phyloP scores from a whole-genome alignment of 2,888 invertebrate genomes.

The Hyles lineata region DNA sequence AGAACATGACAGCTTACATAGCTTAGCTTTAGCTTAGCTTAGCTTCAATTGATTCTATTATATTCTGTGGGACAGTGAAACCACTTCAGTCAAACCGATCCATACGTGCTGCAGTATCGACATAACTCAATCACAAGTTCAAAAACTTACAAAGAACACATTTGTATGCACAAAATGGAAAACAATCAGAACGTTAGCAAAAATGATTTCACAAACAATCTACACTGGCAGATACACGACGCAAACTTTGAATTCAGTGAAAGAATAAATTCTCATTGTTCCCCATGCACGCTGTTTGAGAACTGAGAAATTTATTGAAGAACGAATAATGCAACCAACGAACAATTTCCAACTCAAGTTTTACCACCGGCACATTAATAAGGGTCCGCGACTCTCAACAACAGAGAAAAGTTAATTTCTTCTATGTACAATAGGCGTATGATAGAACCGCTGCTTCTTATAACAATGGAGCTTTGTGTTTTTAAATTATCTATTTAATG shows the following conservation, averaged over 20 bases:
- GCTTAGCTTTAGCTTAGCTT: too few relatives aligned
- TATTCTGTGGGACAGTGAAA: too few relatives aligned
- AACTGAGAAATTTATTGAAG: slow-evolving; percentile 23
- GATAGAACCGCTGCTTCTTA: not conserved
- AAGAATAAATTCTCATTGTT: slow-evolving; percentile 25
- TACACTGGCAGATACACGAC: not conserved
- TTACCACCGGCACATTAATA: slow-evolving; percentile 9
- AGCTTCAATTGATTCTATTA: too few relatives aligned
- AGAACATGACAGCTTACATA: too few relatives aligned
- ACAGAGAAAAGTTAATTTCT: slow-evolving; percentile 1
- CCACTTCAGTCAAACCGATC: too few relatives aligned
- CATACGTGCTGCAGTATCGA: too few relatives aligned
- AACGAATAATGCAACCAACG: slow-evolving; percentile 5
- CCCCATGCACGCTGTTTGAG: slow-evolving; percentile 12
- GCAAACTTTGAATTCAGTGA: slow-evolving; percentile 7
- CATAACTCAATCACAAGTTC: too few relatives aligned
- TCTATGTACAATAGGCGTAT: not conserved
- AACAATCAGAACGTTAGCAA: not conserved
- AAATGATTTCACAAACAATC: slow-evolving; percentile 1
- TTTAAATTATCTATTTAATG: slow-evolving; percentile 1
- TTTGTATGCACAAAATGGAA: not conserved
- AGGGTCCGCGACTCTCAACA: not conserved
- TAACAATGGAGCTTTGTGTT: not conserved
- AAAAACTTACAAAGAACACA: not conserved
- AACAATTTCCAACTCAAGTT: slow-evolving; percentile 19